Percentiles rank a stretch among this genome's conserved stretches.
Evolutionary conservation across 2,888 invertebrate species (phyloP).

Genomic region (Epicampocera succincta): DNA sequence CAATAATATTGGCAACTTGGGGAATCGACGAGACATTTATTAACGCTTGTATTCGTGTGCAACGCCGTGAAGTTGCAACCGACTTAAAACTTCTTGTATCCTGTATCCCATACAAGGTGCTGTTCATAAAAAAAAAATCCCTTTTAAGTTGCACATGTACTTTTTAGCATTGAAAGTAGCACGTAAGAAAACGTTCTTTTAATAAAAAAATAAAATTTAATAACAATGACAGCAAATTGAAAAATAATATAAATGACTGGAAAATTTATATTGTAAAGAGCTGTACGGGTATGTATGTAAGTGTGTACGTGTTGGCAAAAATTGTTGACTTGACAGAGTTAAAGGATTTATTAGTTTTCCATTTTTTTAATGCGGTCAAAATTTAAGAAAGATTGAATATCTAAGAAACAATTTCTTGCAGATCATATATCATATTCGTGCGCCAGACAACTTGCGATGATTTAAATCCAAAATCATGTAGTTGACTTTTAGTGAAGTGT

Average conservation of each 20-base stretch:
- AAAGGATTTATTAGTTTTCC: too few species aligned
- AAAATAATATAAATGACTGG: constrained; percentile 30
- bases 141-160: constrained; percentile 21
- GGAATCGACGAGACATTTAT: constrained; percentile 8
- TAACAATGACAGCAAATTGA: constrained; percentile 61
- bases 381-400: too few species aligned
- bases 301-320: constrained; percentile 12
- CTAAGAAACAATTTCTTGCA: too few species aligned
- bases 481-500: too few species aligned
- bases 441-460: too few species aligned
- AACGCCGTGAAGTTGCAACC: not conserved
- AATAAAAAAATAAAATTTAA: constrained; percentile 57
- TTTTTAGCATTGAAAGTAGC: constrained; percentile 22
- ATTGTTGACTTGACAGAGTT: not conserved
- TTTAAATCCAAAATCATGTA: too few species aligned
- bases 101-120: constrained; percentile 9
- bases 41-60: not conserved
- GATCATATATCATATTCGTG: too few species aligned
- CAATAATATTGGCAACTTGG: constrained; percentile 9
- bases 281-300: constrained; percentile 7
- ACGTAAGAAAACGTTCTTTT: constrained; percentile 60
- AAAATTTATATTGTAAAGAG: constrained; percentile 20
- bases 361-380: too few species aligned
- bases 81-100: not conserved
- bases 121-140: constrained; percentile 10